These are phyloP conservation scores for Mesorhabditis belari DNA, from an alignment of 2,888 invertebrate genomes.

Conservation along the genomic window DNA sequence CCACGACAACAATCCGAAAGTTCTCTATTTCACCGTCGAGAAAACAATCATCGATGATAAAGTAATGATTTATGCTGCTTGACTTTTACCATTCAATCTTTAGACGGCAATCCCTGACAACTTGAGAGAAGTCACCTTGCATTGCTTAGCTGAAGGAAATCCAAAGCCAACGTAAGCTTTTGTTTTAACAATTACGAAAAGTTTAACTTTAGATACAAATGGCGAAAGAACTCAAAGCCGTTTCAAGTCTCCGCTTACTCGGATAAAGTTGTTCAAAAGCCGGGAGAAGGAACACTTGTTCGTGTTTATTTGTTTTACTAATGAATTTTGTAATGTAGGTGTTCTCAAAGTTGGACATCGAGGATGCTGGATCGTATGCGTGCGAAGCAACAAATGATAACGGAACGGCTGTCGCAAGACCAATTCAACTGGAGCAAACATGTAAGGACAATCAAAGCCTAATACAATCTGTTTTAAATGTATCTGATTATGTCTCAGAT, in stretches of 20 bases:
- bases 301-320: slow-evolving; percentile 55
- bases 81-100: neutral
- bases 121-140: slow-evolving; percentile 64
- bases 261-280: slow-evolving; percentile 84
- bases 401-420: slow-evolving; percentile 63
- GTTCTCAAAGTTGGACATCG: slow-evolving; percentile 37
- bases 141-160: slow-evolving; percentile 91
- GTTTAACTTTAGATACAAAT: slow-evolving; percentile 61
- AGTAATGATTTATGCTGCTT: too few relatives aligned
- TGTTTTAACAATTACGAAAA: neutral
- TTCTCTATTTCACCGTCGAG: slow-evolving; percentile 45
- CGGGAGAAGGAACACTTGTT: slow-evolving; percentile 75
- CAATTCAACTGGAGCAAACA: slow-evolving; percentile 40
- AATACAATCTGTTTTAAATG: too few relatives aligned
- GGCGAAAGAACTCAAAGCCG: slow-evolving; percentile 91
- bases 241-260: slow-evolving; percentile 66
- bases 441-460: slow-evolving; percentile 26
- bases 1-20: slow-evolving; percentile 36
- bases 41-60: slow-evolving; percentile 17
- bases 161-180: slow-evolving; percentile 79
- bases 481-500: too few relatives aligned
- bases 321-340: slow-evolving; percentile 22
- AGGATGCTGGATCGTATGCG: slow-evolving; percentile 55
- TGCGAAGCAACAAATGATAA: slow-evolving; percentile 89
- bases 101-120: slow-evolving; percentile 23